Percentiles rank a stretch among this genome's conserved stretches.
These are phyloP conservation scores for Papilio helenus DNA, from an alignment of 1,140 invertebrate species.

Conservation along the genomic window DNA sequence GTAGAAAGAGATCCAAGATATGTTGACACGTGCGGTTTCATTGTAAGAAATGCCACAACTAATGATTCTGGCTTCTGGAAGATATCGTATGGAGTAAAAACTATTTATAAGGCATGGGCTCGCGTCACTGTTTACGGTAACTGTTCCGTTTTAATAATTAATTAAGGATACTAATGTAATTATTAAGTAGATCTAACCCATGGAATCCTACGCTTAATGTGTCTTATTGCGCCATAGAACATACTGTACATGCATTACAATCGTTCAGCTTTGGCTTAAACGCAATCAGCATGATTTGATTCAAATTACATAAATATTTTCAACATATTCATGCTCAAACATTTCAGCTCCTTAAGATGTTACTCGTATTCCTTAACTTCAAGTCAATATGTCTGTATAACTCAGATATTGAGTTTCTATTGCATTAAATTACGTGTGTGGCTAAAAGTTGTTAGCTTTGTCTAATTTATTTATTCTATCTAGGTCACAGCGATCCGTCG, in stretches of 20 bases:
- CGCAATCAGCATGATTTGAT: neutral
- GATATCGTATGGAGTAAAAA: slow-evolving; percentile 59
- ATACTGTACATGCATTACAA: neutral
- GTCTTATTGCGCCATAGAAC: neutral
- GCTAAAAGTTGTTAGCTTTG: neutral
- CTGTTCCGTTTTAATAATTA: slow-evolving; percentile 24
- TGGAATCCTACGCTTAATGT: neutral
- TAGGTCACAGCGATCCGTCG: neutral
- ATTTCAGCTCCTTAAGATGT: neutral
- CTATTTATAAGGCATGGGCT: slow-evolving; percentile 55
- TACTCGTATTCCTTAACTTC: too few relatives aligned
- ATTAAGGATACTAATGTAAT: slow-evolving; percentile 15
- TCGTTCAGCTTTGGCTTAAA: slow-evolving; percentile 12
- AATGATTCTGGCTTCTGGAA: slow-evolving; percentile 57
- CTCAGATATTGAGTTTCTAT: too few relatives aligned
- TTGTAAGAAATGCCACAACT: slow-evolving; percentile 48
- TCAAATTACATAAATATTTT: neutral
- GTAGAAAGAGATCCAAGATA: slow-evolving; percentile 45
- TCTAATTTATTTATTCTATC: neutral
- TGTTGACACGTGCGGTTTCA: slow-evolving; percentile 54
- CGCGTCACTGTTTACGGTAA: slow-evolving; percentile 63
- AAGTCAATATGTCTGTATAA: neutral
- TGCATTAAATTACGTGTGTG: neutral
- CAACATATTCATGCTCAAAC: neutral
- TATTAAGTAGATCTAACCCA: neutral